Base-by-base conservation (phyloP, 1,140 invertebrate species). In the Papilio helenus region DNA sequence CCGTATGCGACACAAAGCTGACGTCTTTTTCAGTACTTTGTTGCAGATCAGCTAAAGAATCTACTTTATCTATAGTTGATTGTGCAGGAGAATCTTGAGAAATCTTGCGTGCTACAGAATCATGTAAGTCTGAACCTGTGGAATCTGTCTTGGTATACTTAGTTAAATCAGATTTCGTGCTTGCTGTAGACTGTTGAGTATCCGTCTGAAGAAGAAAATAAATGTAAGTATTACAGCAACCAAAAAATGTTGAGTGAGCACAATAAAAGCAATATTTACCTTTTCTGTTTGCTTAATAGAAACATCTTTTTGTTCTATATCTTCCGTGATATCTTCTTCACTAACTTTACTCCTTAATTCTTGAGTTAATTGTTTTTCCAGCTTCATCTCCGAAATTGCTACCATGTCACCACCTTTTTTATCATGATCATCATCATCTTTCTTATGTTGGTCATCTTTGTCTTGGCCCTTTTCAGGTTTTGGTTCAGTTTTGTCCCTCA, bases 401-500 rank as follows among this genome's bases (percentile, higher is more conserved):
- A 93, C 83, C 89, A 86, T 46, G 92, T 89, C 72, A 88, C 94
- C 89, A 93, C 95, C 83, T 95, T 95, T 90, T 72, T 85, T 87
- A 44, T 96, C 93, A 51, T 95, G 95, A 84, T 96, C 95, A 3
- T 95, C 95, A 4, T 95, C 95, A 55, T 94, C 91, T 84, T 96
- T 96, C 79, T 96, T 95, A 80, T 95, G 90, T 34, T 84, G 71
- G 92, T 95, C 81, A 77, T 85, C 80, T 72, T 95, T 93, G 39
- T 95, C 94, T 76, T 76, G 49, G 46, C 80, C 84, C 14, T 44
- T 34, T 51, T 82, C 80, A 39, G 39, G 18, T 80, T 86, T 82
- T 65, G 42, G 49, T 84, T 89, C 85, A 26, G 78, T 42, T 80
- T 79, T 72, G 77, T 85, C 72, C 49, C 73, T 82, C 77, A 80